Evolutionary conservation across 2,113 vertebrate genomes (phyloP).

Genomic region (Myotis yumanensis): DNA sequence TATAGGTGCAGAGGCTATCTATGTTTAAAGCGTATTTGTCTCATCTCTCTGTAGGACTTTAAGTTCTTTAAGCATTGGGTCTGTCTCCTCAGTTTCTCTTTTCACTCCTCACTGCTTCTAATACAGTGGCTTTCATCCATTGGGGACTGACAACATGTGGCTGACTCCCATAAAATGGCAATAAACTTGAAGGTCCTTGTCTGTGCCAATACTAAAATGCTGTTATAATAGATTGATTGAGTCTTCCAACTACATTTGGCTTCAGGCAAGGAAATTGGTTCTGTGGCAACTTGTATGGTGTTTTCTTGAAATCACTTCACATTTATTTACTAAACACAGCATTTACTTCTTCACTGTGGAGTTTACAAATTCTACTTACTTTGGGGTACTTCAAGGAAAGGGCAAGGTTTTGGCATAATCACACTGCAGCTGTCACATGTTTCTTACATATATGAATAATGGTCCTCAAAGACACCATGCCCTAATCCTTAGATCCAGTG

Average conservation of each 20-base stretch:
- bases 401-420: background rate
- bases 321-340: conserved; percentile 33
- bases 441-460: background rate
- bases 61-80: background rate
- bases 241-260: conserved; percentile 42
- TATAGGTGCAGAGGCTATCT: background rate
- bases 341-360: background rate
- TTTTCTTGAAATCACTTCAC: conserved; percentile 52
- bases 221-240: conserved; percentile 44
- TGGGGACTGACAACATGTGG: background rate
- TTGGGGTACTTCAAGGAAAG: background rate
- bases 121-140: too few relatives aligned
- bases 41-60: background rate
- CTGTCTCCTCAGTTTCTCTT: background rate
- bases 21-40: background rate
- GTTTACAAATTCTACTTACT: background rate
- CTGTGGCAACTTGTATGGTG: conserved; percentile 4
- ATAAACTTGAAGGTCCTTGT: conserved; percentile 50
- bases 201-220: conserved; percentile 22
- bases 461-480: background rate
- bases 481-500: background rate
- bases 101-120: background rate
- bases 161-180: conserved; percentile 15
- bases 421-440: background rate
- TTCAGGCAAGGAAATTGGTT: conserved; percentile 59